Evolutionary conservation across 1,140 invertebrate species (phyloP).

Genomic region (Papilio glaucus): DNA sequence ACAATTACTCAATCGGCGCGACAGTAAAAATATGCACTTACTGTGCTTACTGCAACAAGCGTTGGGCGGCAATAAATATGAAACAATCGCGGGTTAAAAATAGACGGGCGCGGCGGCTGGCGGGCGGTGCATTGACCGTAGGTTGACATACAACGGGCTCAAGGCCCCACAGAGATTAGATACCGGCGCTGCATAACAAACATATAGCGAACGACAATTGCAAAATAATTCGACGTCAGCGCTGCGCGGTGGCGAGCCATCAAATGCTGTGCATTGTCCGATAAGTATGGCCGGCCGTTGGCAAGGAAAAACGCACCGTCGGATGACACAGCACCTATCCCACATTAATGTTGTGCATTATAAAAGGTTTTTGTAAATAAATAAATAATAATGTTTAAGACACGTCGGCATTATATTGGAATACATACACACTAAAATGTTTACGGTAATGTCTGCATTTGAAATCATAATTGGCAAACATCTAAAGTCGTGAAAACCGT

Average conservation of each 20-base stretch:
- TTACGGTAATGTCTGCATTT: too few relatives aligned
- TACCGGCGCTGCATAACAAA: slow-evolving; percentile 76
- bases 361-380: background rate
- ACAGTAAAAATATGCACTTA: slow-evolving; percentile 63
- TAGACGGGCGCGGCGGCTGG: slow-evolving; percentile 66
- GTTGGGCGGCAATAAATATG: slow-evolving; percentile 73
- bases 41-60: slow-evolving; percentile 55
- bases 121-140: slow-evolving; percentile 73
- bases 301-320: slow-evolving; percentile 37
- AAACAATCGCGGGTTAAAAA: slow-evolving; percentile 78
- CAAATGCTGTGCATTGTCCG: slow-evolving; percentile 33
- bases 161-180: slow-evolving; percentile 80
- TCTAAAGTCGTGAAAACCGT: background rate
- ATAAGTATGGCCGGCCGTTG: slow-evolving; percentile 2
- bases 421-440: too few relatives aligned
- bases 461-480: too few relatives aligned
- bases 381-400: background rate
- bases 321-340: slow-evolving; percentile 25
- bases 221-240: slow-evolving; percentile 57
- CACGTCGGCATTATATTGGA: too few relatives aligned
- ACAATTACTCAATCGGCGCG: slow-evolving; percentile 68
- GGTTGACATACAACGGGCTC: slow-evolving; percentile 80
- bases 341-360: background rate
- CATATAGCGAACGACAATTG: slow-evolving; percentile 66
- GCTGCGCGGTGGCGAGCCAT: slow-evolving; percentile 26